phyloP scores from a whole-genome alignment of 2,888 invertebrate species.

The Litoditis marina region DNA sequence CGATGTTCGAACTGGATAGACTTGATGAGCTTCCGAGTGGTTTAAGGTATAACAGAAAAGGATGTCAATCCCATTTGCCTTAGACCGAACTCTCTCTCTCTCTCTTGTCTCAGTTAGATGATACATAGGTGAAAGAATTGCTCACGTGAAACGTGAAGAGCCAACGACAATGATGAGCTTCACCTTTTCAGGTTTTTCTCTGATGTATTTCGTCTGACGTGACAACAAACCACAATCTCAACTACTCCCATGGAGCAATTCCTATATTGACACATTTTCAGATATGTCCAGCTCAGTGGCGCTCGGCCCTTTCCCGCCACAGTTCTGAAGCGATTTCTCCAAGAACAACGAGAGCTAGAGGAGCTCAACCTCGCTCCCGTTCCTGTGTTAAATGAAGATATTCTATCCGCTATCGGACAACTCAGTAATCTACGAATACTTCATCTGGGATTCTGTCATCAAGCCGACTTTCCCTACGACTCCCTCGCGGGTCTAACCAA shows the following conservation, averaged over 20 bases:
- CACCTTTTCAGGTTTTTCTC: too few relatives aligned
- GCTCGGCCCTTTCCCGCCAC: constrained; percentile 16
- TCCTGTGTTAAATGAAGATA: constrained; percentile 14
- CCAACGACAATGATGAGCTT: too few relatives aligned
- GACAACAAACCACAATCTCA: not conserved
- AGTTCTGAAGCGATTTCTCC: constrained; percentile 21
- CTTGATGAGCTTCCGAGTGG: constrained; percentile 19
- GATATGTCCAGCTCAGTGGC: constrained; percentile 21
- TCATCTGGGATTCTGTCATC: constrained; percentile 10
- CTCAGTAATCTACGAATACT: constrained; percentile 4
- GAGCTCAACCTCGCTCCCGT: constrained; percentile 17
- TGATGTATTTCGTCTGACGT: not conserved
- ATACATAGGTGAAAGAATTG: too few relatives aligned
- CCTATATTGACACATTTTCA: not conserved
- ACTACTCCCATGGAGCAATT: not conserved
- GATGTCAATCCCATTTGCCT: too few relatives aligned
- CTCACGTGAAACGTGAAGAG: too few relatives aligned
- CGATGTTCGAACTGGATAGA: constrained; percentile 21
- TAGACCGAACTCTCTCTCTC: too few relatives aligned
- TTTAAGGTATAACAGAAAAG: constrained; percentile 17
- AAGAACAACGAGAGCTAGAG: constrained; percentile 16
- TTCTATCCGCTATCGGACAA: constrained; percentile 10
- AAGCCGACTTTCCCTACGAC: constrained; percentile 6
- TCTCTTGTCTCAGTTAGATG: too few relatives aligned
- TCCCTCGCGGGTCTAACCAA: constrained; percentile 8